Evolutionary conservation across 1,140 invertebrate species (phyloP), one percentile per base, ranked within the genome.

Genomic region (Halyomorpha halys): DNA sequence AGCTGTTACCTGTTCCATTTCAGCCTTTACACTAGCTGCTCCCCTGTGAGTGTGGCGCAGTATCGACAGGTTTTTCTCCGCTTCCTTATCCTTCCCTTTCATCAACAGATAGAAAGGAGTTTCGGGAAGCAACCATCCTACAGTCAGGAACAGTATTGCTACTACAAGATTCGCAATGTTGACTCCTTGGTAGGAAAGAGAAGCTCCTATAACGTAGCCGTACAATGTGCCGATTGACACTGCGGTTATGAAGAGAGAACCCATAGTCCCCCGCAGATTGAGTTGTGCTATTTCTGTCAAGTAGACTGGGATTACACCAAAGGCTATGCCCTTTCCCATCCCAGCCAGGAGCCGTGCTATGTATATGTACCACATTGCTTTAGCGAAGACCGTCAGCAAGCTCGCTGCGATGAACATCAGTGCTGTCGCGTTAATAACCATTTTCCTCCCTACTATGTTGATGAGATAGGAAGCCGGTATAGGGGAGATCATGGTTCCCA

Each of bases 221-320:
- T 85, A 81, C 0, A 94, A 72, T 66, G 92, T 83, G 4, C 93
- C 93, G 16, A 87, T 65, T 13, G 82, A 81, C 44, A 86, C 81
- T 69, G 87, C 87, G 8, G 90, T 73, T 71, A 93, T 89, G 66
- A 91, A 82, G 63, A 90, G 84, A 0, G 90, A 88, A 11, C 89
- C 90, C 0, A 71, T 15, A 2, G 66, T 65, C 11, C 71, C 71
- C 27, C 71, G 65, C 4, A 69, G 75, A 9, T 49, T n/a, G 1
- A 61, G 59, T 6, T 62, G 63, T 1, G 70, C 84, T 44, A 92
- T 90, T 76, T 94, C 91, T 27, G 88, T 89, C 64, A 90, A 81
- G 73, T 92, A 94, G 79, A 93, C 86, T 0, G 90, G 89, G 2
- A 84, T 79, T 11, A 84, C 81, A 0, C 89, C 86, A 73, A 89